Conservation (phyloP, 2,797 vertebrate genomes). For the Alosa sapidissima region DNA sequence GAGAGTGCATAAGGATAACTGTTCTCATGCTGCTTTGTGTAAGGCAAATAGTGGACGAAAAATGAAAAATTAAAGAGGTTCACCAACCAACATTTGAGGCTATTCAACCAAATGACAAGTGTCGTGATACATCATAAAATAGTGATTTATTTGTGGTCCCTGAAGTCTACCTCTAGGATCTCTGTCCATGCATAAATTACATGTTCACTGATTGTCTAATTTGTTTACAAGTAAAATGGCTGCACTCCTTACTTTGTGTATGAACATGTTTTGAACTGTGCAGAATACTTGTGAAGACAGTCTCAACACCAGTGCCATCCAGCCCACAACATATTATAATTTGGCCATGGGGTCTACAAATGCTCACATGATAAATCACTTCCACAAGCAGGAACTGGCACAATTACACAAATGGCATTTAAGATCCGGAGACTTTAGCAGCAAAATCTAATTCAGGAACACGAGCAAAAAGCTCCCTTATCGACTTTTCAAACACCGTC, state of each 20-base stretch:
- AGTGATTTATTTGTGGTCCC: neutral
- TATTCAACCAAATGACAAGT: neutral
- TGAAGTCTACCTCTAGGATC: neutral
- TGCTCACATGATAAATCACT: neutral
- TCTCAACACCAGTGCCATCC: neutral
- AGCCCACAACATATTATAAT: neutral
- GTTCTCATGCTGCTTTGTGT: neutral
- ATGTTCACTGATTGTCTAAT: neutral
- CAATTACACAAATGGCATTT: conserved; percentile 3
- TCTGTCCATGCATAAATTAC: neutral
- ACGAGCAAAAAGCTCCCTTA: neutral
- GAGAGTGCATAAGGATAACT: neutral
- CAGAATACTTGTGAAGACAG: neutral
- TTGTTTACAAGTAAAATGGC: too few relatives aligned
- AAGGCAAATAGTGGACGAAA: too few relatives aligned
- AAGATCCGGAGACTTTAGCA: conserved; percentile 1
- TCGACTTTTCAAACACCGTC: conserved; percentile 7
- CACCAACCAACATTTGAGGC: too few relatives aligned
- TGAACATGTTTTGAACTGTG: neutral
- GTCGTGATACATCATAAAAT: neutral
- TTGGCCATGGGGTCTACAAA: neutral
- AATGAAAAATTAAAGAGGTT: too few relatives aligned
- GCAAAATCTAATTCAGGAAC: neutral
- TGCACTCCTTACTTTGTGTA: too few relatives aligned
- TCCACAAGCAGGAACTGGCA: neutral